Evolutionary conservation across 2,888 invertebrate species (phyloP).

Genomic region (Harmothoe impar): DNA sequence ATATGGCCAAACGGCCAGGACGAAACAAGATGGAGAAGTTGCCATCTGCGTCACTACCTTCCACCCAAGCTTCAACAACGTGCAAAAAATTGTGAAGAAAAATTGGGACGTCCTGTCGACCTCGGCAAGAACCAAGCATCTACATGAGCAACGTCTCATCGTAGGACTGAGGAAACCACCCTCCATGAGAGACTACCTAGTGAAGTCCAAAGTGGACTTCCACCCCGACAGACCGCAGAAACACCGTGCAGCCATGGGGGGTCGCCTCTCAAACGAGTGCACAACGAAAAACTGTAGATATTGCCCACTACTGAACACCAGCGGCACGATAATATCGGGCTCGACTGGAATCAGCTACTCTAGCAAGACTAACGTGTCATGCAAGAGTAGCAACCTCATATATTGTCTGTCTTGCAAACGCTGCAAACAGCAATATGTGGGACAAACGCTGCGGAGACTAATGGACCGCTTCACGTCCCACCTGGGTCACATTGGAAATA

Average conservation of each 20-base stretch:
- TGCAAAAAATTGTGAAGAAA: too few species aligned
- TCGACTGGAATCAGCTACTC: neutral
- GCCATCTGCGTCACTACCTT: neutral
- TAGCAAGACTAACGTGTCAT: neutral
- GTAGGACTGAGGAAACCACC: neutral
- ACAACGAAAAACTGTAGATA: neutral
- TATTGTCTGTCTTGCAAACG: neutral
- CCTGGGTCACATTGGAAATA: neutral
- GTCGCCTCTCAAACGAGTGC: neutral
- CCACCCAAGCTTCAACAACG: too few species aligned
- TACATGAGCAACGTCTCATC: neutral
- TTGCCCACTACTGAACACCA: neutral
- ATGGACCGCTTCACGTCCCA: neutral
- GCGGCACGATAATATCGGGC: too few species aligned
- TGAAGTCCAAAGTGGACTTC: neutral
- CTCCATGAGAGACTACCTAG: neutral
- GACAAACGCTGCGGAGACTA: too few species aligned
- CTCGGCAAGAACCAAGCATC: too few species aligned
- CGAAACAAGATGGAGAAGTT: neutral
- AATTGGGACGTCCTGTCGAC: too few species aligned
- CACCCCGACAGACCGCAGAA: neutral
- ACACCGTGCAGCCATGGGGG: neutral
- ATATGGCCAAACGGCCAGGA: neutral
- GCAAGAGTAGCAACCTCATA: neutral
- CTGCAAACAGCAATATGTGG: too few species aligned